These are phyloP conservation scores for Trichosurus vulpecula DNA, from an alignment of 2,797 vertebrate species.

Conservation along the genomic window DNA sequence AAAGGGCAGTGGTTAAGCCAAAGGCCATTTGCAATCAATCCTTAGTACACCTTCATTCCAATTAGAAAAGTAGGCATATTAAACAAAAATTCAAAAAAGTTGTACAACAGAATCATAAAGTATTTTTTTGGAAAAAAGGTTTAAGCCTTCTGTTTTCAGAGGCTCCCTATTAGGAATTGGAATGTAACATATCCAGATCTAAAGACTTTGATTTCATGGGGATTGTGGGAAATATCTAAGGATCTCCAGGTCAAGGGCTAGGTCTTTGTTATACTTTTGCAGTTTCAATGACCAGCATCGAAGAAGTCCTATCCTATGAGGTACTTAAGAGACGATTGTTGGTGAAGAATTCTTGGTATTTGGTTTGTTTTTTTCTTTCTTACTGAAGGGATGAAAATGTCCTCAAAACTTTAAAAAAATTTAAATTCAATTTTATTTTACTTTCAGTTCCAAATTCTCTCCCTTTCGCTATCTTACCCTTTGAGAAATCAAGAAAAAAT, in stretches of 20 bases:
- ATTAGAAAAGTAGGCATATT: too few relatives aligned
- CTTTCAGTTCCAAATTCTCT: too few relatives aligned
- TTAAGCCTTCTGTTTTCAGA: background rate
- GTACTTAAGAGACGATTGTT: background rate
- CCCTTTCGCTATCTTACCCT: too few relatives aligned
- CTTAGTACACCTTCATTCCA: too few relatives aligned
- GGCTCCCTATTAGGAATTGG: background rate
- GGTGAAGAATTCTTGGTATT: background rate
- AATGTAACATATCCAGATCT: background rate
- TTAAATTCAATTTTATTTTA: too few relatives aligned
- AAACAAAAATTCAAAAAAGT: too few relatives aligned
- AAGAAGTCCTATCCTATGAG: background rate
- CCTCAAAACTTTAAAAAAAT: too few relatives aligned
- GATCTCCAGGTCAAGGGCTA: background rate
- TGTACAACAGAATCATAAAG: background rate
- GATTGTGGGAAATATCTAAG: background rate
- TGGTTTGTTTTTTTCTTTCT: background rate
- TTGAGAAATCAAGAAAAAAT: too few relatives aligned
- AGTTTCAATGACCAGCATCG: background rate
- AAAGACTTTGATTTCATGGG: background rate
- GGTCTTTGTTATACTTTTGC: background rate
- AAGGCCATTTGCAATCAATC: too few relatives aligned
- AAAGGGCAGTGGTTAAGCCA: too few relatives aligned
- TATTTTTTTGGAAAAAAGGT: background rate
- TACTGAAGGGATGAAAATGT: too few relatives aligned